Base-by-base conservation (phyloP, 2,888 invertebrate species). In the Stenotaenia linearis region DNA sequence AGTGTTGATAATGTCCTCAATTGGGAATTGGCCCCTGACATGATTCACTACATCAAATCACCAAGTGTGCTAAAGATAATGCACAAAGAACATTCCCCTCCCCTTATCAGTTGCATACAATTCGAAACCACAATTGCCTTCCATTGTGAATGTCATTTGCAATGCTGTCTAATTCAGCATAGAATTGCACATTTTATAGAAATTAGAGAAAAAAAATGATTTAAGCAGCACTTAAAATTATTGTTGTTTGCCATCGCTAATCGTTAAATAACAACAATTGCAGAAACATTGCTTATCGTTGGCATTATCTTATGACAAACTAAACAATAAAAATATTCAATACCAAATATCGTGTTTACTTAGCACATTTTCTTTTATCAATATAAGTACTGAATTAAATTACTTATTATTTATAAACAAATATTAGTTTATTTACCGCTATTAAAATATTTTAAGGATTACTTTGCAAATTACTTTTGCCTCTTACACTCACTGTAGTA, bases 1-100 rank as follows among this genome's bases (percentile, higher is more conserved):
- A 69, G 69, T 69, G 69, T 69, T 69, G 69, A 69, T 69, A 69
- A 69, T 69, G 69, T 69, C 69, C 69, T 69, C 69, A 69, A 69
- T 69, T 69, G 69, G 69, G 69, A 69, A 69, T 69, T 69, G 69
- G 69, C 69, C 69, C 69, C 69, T 69, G 69, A 69, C 69, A 69
- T 69, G 69, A 69, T 69, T 69, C 69, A 69, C 69, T 69, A 69
- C 69, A 69, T 69, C 69, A 69, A 69, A 69, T 69, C 69, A 69
- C 69, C 69, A 69, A 69, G 69, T 69, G 69, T 69, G 69, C 69
- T n/a, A 69, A 69, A 69, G 69, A 69, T 69, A 69, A 69, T 69
- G n/a, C 69, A 69, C 69, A 69, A 69, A 69, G 69, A 69, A 69
- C 69, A 28, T 69, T 28, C 69, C 28, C 69, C 69, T 69, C 69